Conservation (phyloP, 2,797 vertebrate species). For the Gobionotothen gibberifrons region DNA sequence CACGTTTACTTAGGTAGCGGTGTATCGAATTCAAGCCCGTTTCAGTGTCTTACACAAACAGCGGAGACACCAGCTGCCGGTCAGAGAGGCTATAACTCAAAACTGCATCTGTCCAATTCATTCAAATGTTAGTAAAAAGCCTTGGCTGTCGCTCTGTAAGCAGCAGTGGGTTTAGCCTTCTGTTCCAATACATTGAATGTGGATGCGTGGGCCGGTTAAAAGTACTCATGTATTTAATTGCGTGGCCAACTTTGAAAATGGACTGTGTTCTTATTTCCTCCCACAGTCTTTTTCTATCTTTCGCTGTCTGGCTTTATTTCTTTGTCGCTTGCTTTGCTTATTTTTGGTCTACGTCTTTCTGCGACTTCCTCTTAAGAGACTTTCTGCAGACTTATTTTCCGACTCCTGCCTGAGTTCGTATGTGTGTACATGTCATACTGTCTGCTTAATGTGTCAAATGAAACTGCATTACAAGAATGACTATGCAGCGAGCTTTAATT, state of each 20-base stretch:
- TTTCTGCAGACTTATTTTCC: conserved; percentile 48
- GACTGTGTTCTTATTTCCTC: conserved; percentile 44
- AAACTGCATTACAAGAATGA: conserved; percentile 3
- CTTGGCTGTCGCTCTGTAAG: conserved; percentile 25
- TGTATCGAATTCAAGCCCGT: conserved; percentile 33
- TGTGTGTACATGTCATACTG: conserved; percentile 23
- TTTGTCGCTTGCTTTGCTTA: conserved; percentile 19
- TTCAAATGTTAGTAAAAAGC: conserved; percentile 43
- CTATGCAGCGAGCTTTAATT: neutral
- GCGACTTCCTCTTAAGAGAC: conserved; percentile 47
- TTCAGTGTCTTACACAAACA: conserved; percentile 44
- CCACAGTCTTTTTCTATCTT: conserved; percentile 49
- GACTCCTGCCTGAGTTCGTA: conserved; percentile 22
- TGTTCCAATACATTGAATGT: conserved; percentile 45
- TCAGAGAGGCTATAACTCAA: conserved; percentile 18
- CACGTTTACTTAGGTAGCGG: conserved; percentile 17
- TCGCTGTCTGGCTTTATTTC: conserved; percentile 18
- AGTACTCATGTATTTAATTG: conserved; percentile 42
- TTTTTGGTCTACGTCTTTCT: conserved; percentile 28
- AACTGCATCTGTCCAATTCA: conserved; percentile 63
- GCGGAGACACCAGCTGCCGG: conserved; percentile 30
- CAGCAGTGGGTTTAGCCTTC: conserved; percentile 30
- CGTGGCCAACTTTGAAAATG: conserved; percentile 49
- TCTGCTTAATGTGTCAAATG: conserved; percentile 14
- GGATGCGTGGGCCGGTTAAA: conserved; percentile 35